Conservation (phyloP, 1,140 invertebrate genomes). For the Chrysomallon squamiferum region DNA sequence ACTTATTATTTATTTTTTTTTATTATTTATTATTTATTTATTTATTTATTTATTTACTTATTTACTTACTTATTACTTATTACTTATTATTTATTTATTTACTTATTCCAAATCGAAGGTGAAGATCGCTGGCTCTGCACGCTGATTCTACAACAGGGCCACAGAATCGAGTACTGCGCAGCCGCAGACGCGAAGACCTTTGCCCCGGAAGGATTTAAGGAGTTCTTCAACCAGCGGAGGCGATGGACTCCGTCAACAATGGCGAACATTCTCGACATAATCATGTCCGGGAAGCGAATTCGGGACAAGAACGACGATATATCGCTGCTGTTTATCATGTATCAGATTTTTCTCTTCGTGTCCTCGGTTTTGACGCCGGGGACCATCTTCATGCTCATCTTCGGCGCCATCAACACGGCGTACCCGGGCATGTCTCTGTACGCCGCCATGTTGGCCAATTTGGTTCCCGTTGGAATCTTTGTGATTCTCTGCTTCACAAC, state of each 20-base stretch:
- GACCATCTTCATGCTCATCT: slow-evolving; percentile 72
- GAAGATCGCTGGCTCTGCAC: slow-evolving; percentile 74
- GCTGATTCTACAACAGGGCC: slow-evolving; percentile 70
- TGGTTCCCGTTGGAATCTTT: slow-evolving; percentile 66
- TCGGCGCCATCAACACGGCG: slow-evolving; percentile 70
- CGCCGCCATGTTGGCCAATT: slow-evolving; percentile 64
- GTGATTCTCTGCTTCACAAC: slow-evolving; percentile 65
- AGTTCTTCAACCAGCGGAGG: slow-evolving; percentile 71
- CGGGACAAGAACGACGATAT: slow-evolving; percentile 48
- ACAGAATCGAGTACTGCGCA: slow-evolving; percentile 71
- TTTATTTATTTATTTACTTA: too few relatives aligned
- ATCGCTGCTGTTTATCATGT: slow-evolving; percentile 40
- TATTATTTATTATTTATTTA: too few relatives aligned
- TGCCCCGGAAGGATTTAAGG: slow-evolving; percentile 69
- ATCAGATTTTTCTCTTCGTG: slow-evolving; percentile 37
- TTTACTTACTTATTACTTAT: too few relatives aligned
- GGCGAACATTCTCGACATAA: slow-evolving; percentile 71
- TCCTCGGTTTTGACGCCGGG: slow-evolving; percentile 70
- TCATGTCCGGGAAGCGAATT: slow-evolving; percentile 52
- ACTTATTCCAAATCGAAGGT: too few relatives aligned
- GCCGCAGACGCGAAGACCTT: slow-evolving; percentile 71
- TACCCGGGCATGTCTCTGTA: slow-evolving; percentile 62
- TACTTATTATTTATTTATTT: too few relatives aligned
- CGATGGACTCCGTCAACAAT: slow-evolving; percentile 73
- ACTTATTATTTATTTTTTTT: too few relatives aligned